phyloP scores from a whole-genome alignment of 2,113 vertebrate genomes.

The Psittacus erithacus region DNA sequence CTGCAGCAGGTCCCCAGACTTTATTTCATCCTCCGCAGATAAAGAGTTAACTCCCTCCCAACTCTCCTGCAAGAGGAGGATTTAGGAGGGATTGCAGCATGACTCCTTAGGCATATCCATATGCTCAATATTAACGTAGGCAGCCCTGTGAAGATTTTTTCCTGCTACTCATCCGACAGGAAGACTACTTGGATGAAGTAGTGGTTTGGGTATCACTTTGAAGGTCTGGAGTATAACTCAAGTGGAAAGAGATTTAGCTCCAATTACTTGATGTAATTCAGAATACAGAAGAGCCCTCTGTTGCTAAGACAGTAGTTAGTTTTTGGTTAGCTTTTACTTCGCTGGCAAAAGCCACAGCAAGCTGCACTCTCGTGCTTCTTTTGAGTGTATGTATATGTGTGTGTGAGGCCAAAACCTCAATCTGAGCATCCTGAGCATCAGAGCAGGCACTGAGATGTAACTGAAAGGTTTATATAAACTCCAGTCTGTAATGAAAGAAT shows the following conservation, averaged over 20 bases:
- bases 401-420: background rate
- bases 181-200: conserved; percentile 10
- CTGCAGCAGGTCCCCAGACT: fast-evolving
- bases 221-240: conserved; percentile 38
- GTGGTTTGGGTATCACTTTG: conserved; percentile 40
- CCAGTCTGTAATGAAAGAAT: background rate
- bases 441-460: background rate
- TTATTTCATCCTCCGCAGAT: background rate
- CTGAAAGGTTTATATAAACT: background rate
- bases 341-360: conserved; percentile 10
- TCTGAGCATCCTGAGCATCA: background rate
- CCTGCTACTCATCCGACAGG: background rate
- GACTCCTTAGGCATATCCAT: conserved; percentile 2
- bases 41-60: background rate
- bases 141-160: conserved; percentile 17
- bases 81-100: conserved; percentile 12
- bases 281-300: conserved; percentile 11
- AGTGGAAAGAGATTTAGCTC: conserved; percentile 40
- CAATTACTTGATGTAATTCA: conserved; percentile 33
- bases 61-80: background rate
- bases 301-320: conserved; percentile 36
- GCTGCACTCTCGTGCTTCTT: background rate
- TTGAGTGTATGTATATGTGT: background rate
- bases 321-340: conserved; percentile 22
- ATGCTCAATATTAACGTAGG: conserved; percentile 13